phyloP scores from a whole-genome alignment of 2,888 invertebrate genomes.

The Lepeophtheirus nordmannii region DNA sequence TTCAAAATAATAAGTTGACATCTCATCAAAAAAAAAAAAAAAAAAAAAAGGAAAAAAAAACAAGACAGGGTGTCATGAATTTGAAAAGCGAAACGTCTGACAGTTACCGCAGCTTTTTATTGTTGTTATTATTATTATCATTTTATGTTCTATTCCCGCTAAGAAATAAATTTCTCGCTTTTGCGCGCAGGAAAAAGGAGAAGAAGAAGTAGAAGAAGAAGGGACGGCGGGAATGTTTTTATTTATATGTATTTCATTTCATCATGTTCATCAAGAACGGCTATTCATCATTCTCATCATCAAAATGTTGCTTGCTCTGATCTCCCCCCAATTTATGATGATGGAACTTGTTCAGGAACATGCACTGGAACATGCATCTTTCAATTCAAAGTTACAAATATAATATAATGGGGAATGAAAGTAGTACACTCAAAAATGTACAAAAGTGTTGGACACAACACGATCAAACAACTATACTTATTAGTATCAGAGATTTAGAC shows the following conservation, averaged over 20 bases:
- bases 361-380: too few species aligned
- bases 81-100: slow-evolving; percentile 38
- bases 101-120: slow-evolving; percentile 25
- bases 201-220: slow-evolving; percentile 32
- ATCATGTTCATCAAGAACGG: neutral
- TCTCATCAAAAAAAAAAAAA: slow-evolving; percentile 2
- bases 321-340: too few species aligned
- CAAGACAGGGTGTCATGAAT: slow-evolving; percentile 31
- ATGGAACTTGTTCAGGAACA: too few species aligned
- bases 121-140: slow-evolving; percentile 20
- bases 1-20: slow-evolving; percentile 7
- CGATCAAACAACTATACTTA: too few species aligned
- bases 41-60: slow-evolving; percentile 18
- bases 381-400: too few species aligned
- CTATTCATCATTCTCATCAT: too few species aligned
- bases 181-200: slow-evolving; percentile 19
- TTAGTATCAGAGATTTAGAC: too few species aligned
- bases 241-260: slow-evolving; percentile 10
- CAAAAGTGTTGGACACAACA: too few species aligned
- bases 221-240: slow-evolving; percentile 27
- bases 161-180: slow-evolving; percentile 27
- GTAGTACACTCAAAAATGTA: too few species aligned
- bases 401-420: too few species aligned
- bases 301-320: too few species aligned
- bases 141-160: slow-evolving; percentile 26